Conservation (phyloP, 2,797 vertebrate species). For the Platalea minor region DNA sequence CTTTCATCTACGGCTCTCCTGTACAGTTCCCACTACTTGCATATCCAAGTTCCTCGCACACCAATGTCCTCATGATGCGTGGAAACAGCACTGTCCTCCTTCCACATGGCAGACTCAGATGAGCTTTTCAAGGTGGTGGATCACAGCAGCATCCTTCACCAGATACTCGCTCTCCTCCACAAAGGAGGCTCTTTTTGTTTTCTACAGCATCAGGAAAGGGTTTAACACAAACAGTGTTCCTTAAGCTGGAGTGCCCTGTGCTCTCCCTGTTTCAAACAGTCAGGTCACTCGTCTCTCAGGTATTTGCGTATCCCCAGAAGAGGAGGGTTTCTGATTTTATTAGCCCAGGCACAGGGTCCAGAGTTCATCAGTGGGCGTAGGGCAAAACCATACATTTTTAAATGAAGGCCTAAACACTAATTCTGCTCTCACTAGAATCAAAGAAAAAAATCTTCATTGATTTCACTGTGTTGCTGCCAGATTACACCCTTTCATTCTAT, state of each 20-base stretch:
- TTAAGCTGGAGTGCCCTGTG: neutral
- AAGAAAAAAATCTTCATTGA: neutral
- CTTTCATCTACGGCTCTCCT: neutral
- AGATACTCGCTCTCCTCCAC: neutral
- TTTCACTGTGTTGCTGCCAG: neutral
- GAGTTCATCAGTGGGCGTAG: neutral
- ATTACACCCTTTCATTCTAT: neutral
- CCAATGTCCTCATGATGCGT: rapidly evolving
- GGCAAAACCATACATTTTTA: neutral
- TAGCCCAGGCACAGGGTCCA: neutral
- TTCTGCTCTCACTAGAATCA: neutral
- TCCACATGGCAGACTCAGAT: neutral
- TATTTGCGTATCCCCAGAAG: neutral
- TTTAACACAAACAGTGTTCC: neutral
- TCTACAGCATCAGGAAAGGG: neutral
- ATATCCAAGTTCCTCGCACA: neutral
- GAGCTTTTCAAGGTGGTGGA: neutral
- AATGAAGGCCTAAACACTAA: neutral
- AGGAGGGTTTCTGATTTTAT: neutral
- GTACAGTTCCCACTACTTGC: neutral
- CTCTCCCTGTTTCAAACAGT: neutral
- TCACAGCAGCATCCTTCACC: neutral
- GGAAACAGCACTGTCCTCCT: neutral
- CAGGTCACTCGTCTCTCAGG: neutral
- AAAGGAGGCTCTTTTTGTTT: neutral